Evolutionary conservation across 2,113 vertebrate genomes (phyloP).

Genomic region (Hoplias malabaricus): DNA sequence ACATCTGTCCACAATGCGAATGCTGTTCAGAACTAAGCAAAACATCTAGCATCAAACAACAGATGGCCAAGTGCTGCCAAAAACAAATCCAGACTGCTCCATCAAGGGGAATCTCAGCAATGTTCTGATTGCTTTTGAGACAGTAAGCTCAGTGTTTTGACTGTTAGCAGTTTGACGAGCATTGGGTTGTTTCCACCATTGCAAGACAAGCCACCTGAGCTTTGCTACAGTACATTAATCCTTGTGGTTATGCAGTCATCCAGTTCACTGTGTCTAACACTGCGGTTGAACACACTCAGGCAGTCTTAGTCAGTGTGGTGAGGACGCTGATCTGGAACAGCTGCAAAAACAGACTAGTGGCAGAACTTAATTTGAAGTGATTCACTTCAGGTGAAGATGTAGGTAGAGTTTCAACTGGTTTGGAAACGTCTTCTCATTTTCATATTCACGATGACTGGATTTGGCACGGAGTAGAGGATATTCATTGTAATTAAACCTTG

Average conservation of each 20-base stretch:
- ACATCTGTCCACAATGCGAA: not conserved
- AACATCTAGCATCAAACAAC: not conserved
- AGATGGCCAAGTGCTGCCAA: not conserved
- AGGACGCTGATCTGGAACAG: not conserved
- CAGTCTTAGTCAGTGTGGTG: not conserved
- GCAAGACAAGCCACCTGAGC: not conserved
- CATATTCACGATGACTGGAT: not conserved
- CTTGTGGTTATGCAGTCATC: not conserved
- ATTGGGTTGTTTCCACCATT: not conserved
- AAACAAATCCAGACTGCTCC: not conserved
- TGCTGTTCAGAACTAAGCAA: not conserved
- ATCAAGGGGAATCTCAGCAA: not conserved
- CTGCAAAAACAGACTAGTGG: not conserved
- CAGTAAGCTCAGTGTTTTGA: not conserved
- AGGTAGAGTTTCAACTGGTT: not conserved
- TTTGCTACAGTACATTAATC: not conserved
- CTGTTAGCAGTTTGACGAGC: not conserved
- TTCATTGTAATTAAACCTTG: not conserved
- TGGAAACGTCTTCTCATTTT: not conserved
- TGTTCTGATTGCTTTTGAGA: not conserved
- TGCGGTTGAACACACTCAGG: not conserved
- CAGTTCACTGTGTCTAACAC: not conserved
- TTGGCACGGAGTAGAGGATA: not conserved
- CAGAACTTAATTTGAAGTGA: not conserved
- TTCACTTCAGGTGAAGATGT: not conserved